Percentiles rank a stretch among this genome's conserved stretches.
phyloP scores from a whole-genome alignment of 2,797 vertebrate genomes.

The Bothrops alternatus region DNA sequence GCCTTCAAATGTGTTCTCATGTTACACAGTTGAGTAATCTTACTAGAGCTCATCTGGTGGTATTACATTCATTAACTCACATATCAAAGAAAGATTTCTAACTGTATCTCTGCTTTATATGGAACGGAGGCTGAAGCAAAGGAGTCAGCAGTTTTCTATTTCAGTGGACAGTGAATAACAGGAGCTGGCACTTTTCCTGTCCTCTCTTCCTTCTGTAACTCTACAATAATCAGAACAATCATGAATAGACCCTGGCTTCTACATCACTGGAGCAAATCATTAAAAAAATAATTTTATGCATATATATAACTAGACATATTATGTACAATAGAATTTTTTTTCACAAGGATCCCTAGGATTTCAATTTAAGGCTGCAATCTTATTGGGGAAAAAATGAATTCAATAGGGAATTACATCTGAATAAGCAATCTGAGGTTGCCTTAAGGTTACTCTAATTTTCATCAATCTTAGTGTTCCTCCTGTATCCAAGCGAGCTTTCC shows the following conservation, averaged over 20 bases:
- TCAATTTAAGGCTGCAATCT: neutral
- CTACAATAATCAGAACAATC: neutral
- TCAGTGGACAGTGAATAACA: neutral
- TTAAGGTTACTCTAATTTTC: neutral
- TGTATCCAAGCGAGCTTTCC: neutral
- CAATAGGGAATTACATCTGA: neutral
- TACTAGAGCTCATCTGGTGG: neutral
- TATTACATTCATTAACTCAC: neutral
- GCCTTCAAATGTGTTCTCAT: neutral
- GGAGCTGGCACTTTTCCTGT: neutral
- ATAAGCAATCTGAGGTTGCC: neutral
- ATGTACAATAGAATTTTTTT: neutral
- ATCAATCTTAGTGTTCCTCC: neutral
- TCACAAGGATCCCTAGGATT: neutral
- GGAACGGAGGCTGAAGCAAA: neutral
- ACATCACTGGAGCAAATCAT: neutral
- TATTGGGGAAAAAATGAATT: neutral
- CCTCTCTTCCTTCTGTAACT: neutral
- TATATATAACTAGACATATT: neutral
- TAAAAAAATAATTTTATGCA: neutral
- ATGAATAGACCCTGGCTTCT: too few relatives aligned
- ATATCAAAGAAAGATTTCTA: neutral
- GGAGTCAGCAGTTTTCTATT: constrained; percentile 7
- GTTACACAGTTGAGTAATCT: neutral
- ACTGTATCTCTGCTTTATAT: neutral